Base-by-base conservation (phyloP, 2,797 vertebrate species). In the Distichodus sexfasciatus region DNA sequence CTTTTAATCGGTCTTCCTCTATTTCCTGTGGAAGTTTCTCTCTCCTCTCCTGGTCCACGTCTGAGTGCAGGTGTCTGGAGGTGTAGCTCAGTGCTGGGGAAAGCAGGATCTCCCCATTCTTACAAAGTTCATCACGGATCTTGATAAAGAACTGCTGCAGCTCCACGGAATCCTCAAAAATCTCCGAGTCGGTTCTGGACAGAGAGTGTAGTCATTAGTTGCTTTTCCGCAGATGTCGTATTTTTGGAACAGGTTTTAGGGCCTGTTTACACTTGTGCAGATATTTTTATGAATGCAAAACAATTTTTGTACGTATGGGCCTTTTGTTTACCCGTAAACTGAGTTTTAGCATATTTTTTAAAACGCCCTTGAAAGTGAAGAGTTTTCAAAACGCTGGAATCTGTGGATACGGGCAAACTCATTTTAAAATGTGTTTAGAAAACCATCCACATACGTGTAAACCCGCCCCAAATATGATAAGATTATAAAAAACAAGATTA, bases 61-160 rank as follows among this genome's bases (percentile, higher is more conserved):
- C 97, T 0, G 89, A 90, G 84, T 98, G 94, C 60, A 98, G 91
- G 79, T 98, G 96, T 77, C 98, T 99, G 57, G 89, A 84, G 2
- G 95, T 96, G 78, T 95, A 99, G 86, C 93, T 98, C 76, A 99
- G 91, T 1, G 97, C 94, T 1, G 94, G 89, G 0, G 96, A 95
- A 63, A 96, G 88, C 29, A 99, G 91, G 66, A 99, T 98, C 84
- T 99, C 97, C 6, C 97, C 97, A 2, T 99, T 99, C 86, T 99
- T 99, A 87, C 97, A 99, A 51, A 99, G 91, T 50, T 99, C 97
- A 78, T 99, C 97, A 58, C 97, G 91, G 81, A 99, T 99, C 86
- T 95, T 98, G 76, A 99, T 94, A 74, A 99, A 95, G 83, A 99
- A 99, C 76, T 98, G 96, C 41, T 99, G 97, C 54, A 99, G 92